Percentiles rank a stretch among this genome's conserved stretches.
Conservation (phyloP, 1,140 invertebrate genomes). For the Parasteatoda tepidariorum region DNA sequence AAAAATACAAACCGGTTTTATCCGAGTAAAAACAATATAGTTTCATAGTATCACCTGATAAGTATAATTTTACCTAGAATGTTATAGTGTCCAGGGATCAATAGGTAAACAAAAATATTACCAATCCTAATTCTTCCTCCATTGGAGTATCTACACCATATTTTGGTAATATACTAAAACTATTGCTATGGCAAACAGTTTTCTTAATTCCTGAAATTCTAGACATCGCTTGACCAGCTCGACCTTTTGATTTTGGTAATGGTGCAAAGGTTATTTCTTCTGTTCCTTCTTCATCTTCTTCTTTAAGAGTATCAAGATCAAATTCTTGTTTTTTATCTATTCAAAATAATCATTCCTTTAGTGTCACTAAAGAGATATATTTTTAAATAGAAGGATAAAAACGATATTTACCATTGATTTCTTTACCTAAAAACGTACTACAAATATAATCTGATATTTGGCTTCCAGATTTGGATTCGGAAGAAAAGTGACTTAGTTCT, state of each 20-base stretch:
- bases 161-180: constrained; percentile 88
- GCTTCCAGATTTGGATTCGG: constrained; percentile 98
- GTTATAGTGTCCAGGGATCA: too few relatives aligned
- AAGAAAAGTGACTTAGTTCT: constrained; percentile 98
- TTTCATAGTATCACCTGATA: too few relatives aligned
- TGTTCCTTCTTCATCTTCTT: constrained; percentile 45
- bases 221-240: constrained; percentile 76
- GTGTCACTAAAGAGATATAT: not conserved
- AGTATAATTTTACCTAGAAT: too few relatives aligned
- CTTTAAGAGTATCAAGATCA: constrained; percentile 74
- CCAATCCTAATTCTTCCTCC: constrained; percentile 86
- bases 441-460: constrained; percentile 99
- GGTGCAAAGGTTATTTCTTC: not conserved
- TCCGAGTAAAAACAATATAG: too few relatives aligned
- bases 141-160: constrained; percentile 92
- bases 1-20: too few relatives aligned
- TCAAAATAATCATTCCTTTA: not conserved
- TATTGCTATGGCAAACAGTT: constrained; percentile 83
- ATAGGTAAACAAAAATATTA: too few relatives aligned
- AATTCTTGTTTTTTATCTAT: constrained; percentile 96
- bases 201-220: constrained; percentile 92
- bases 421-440: constrained; percentile 94
- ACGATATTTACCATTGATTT: constrained; percentile 30
- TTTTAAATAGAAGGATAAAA: not conserved
- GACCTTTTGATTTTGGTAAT: constrained; percentile 38